Conservation (phyloP, 2,113 vertebrate species). For the Spermophilus dauricus region DNA sequence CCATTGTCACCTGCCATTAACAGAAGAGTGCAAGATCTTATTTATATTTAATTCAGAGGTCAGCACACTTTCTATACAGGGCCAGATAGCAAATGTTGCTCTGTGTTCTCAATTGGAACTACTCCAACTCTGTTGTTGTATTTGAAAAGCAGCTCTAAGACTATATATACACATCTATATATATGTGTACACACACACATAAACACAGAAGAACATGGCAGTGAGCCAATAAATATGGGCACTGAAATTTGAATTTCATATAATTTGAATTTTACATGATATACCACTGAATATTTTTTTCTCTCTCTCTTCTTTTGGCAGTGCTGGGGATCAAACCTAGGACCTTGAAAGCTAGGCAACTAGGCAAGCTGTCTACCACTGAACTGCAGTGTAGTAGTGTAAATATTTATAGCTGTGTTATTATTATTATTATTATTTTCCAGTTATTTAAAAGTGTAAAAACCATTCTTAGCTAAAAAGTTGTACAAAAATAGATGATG, state of each 20-base stretch:
- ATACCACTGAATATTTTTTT: not conserved
- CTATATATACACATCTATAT: not conserved
- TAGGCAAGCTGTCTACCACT: not conserved
- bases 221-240: not conserved
- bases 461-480: not conserved
- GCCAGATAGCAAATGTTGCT: not conserved
- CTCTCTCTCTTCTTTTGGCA: not conserved
- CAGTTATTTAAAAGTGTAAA: constrained; percentile 28
- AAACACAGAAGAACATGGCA: not conserved
- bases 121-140: not conserved
- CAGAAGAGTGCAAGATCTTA: not conserved
- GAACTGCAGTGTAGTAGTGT: not conserved
- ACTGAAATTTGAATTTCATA: constrained; percentile 38
- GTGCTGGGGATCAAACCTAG: not conserved
- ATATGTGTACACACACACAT: not conserved
- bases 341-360: not conserved
- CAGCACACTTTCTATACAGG: not conserved
- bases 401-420: not conserved
- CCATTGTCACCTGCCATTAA: constrained; percentile 81
- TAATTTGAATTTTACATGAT: not conserved
- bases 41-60: constrained; percentile 32
- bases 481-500: not conserved
- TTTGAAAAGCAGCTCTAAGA: not conserved
- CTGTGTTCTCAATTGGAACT: not conserved
- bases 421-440: constrained; percentile 24